A percentile compares a stretch with the other conserved stretches of the same genome.
Conservation (phyloP, 2,888 invertebrate species). For the Uloborus plumipes region DNA sequence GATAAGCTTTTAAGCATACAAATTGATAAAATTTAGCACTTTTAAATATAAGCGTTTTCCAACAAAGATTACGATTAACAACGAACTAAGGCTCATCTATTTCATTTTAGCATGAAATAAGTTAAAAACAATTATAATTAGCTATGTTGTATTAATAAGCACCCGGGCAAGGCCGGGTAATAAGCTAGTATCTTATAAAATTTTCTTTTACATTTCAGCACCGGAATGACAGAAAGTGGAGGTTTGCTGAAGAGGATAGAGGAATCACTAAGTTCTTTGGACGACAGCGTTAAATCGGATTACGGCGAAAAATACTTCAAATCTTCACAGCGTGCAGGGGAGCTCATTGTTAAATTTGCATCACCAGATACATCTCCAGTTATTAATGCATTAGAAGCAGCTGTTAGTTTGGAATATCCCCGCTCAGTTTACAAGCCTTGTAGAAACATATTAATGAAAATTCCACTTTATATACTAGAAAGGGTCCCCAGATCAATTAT, state of each 20-base stretch:
- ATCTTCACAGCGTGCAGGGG: not conserved
- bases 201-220: not conserved
- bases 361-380: not conserved
- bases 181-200: too few relatives aligned
- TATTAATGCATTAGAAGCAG: not conserved
- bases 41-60: too few relatives aligned
- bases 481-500: not conserved
- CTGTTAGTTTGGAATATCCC: not conserved
- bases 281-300: not conserved
- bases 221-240: not conserved
- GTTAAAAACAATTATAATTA: too few relatives aligned
- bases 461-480: not conserved
- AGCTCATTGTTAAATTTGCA: not conserved
- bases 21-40: too few relatives aligned
- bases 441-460: not conserved
- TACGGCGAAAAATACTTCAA: constrained; percentile 5
- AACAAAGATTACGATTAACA: too few relatives aligned
- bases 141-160: too few relatives aligned
- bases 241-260: not conserved
- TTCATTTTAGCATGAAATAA: too few relatives aligned
- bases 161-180: too few relatives aligned
- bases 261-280: not conserved
- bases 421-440: not conserved
- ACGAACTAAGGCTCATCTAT: too few relatives aligned
- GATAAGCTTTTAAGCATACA: too few relatives aligned